Evolutionary conservation across 2,888 invertebrate genomes (phyloP), one percentile per base, ranked within the genome.

Genomic region (Sesia apiformis): DNA sequence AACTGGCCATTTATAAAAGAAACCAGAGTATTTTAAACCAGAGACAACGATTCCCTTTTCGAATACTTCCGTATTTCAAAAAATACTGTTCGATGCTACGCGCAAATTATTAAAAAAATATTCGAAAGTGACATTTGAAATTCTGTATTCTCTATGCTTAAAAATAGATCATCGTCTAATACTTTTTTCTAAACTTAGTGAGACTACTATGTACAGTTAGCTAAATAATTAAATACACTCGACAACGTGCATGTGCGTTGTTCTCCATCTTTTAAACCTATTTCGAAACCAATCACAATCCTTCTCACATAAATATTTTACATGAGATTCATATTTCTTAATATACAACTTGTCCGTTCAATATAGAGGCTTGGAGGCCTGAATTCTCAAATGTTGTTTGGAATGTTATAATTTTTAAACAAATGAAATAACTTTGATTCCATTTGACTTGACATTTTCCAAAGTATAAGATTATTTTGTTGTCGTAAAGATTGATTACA

Each of bases 61-160:
- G 75, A 83, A 84, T 83, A 85, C 81, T 83, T 84, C 64, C 23
- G 23, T 23, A 23, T 23, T 23, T 23, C 23, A 23, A 23, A 23
- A 23, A 23, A 23, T 23, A 23, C 23, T 23, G 23, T 85, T 87
- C 88, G 86, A 82, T 86, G 86, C 84, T 79, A 81, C 71, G 69
- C 72, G 79, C 81, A 82, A 86, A 83, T 78, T 57, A 78, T 73
- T 41, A 55, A 68, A 78, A 81, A 80, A 81, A 81, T 73, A 77
- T 78, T 78, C 75, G 71, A 79, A 77, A 74, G 71, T 69, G 70
- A 77, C 74, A 72, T 72, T 53, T 66, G 58, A 66, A 64, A 64
- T 58, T 68, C 69, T 70, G 71, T 74, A 51, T 65, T 66, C 58
- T 62, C 77, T 84, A 82, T 73, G 61, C 81, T 81, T 86, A 83